These are phyloP conservation scores for Trissolcus japonicus DNA, from an alignment of 2,888 invertebrate species.

Conservation along the genomic window DNA sequence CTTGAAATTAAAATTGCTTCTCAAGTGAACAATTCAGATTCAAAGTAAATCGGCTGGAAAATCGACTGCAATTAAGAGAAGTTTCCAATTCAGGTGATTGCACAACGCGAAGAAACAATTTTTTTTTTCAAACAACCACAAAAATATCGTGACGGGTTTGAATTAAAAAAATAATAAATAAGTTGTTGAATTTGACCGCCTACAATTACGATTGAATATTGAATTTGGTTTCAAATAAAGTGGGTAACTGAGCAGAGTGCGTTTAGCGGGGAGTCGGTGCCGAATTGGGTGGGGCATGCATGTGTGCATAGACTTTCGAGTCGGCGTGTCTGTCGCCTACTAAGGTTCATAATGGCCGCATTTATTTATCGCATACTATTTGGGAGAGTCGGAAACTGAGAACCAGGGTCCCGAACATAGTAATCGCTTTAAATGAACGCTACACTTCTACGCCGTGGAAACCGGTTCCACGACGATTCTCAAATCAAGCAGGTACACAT, in stretches of 20 bases:
- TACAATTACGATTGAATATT: background rate
- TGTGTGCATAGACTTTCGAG: conserved; percentile 30
- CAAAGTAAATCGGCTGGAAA: no score
- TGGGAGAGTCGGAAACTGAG: conserved; percentile 46
- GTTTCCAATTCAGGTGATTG: no score
- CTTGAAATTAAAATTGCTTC: no score
- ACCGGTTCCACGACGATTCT: conserved; percentile 59
- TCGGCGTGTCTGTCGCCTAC: conserved; percentile 38
- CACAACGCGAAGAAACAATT: no score
- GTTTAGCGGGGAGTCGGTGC: conserved; percentile 5
- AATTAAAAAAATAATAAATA: no score
- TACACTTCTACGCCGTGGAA: conserved; percentile 56
- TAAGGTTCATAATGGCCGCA: conserved; percentile 41
- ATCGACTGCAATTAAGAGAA: no score
- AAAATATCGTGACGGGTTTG: no score
- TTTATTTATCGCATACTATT: conserved; percentile 51
- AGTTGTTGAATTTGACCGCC: no score
- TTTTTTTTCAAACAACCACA: no score
- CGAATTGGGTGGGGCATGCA: conserved; percentile 35
- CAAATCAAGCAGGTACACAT: conserved; percentile 59
- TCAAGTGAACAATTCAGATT: no score
- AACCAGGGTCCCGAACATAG: conserved; percentile 54
- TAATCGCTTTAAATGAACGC: conserved; percentile 58
- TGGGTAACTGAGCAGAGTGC: conserved; percentile 1
- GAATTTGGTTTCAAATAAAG: no score